Conservation (phyloP, 2,888 invertebrate genomes). For the Boloria euphrosyne region DNA sequence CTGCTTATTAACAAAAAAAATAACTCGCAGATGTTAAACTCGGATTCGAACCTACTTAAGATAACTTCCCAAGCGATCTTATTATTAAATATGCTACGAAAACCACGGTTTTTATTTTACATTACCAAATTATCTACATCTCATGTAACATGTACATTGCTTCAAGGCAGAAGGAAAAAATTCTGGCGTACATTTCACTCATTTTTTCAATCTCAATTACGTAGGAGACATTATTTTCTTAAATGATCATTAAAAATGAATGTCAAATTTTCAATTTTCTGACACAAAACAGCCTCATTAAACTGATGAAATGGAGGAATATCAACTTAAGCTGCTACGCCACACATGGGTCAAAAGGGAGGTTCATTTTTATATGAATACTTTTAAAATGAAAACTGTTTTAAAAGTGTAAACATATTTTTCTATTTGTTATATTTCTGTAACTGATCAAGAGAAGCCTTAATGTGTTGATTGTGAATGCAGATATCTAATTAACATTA, state of each 20-base stretch:
- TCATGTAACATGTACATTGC: neutral
- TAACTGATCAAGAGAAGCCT: no score
- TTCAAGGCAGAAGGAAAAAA: constrained; percentile 3
- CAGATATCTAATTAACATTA: no score
- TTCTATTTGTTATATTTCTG: neutral
- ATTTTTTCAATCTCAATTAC: constrained; percentile 19
- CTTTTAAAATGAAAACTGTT: neutral
- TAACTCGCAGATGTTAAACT: no score
- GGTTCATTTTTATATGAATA: constrained; percentile 4
- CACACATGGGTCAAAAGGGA: constrained; percentile 7
- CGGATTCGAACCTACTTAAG: no score
- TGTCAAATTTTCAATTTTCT: constrained; percentile 20
- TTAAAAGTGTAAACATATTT: neutral
- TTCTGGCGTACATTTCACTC: constrained; percentile 3
- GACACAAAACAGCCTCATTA: constrained; percentile 20
- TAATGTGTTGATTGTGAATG: no score
- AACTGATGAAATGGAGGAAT: constrained; percentile 13
- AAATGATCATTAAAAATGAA: constrained; percentile 24
- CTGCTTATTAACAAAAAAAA: no score
- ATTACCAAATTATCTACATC: neutral
- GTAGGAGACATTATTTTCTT: constrained; percentile 16
- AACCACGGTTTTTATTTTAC: neutral
- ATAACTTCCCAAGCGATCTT: no score
- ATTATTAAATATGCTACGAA: no score
- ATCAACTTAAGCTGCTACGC: constrained; percentile 3